Evolutionary conservation across 2,113 vertebrate species (phyloP), one percentile per base, ranked within the genome.

Genomic region (Hyla sarda): DNA sequence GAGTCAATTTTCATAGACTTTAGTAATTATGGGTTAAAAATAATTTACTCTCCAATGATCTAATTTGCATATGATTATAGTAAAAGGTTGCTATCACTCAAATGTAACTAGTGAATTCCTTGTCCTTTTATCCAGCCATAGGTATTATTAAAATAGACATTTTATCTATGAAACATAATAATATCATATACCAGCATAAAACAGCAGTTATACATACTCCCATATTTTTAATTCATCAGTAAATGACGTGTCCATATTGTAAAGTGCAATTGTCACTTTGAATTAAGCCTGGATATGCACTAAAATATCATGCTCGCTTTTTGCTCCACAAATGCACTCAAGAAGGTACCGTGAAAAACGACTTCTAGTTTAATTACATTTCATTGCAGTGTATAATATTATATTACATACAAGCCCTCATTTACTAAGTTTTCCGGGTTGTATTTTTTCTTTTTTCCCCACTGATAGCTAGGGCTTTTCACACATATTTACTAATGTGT

Each of bases 61-160:
- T 80, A n/a, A 80, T 80, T 80, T 80, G 34, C 77, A 80, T 80
- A 80, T 80, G 54, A 80, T 80, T 80, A 62, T 45, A 25, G 34
- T 41, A 5, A 62, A 80, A 80, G 77, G 77, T 62, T 79, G 76
- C 76, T 79, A 32, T 79, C 52, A 58, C 76, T 79, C 52, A 58
- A 79, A 56, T 58, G 13, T 58, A 79, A 58, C 76, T 7, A 23
- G 17, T 56, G 76, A 34, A 79, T 79, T 56, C 14, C 76, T 79
- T 56, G 30, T 79, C 76, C 52, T 79, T 79, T 79, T 79, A 58
- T 77, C 30, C n/a, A 56, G 32, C 21, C n/a, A 34, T 58, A 79
- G 76, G 50, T 79, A 79, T 79, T 37, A 58, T 79, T 79, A 77
- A 56, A 77, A 32, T 12, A 56, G 47, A 56, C 50, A 77, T 54